phyloP scores from a whole-genome alignment of 1,140 invertebrate genomes.

The Hyphantria cunea region DNA sequence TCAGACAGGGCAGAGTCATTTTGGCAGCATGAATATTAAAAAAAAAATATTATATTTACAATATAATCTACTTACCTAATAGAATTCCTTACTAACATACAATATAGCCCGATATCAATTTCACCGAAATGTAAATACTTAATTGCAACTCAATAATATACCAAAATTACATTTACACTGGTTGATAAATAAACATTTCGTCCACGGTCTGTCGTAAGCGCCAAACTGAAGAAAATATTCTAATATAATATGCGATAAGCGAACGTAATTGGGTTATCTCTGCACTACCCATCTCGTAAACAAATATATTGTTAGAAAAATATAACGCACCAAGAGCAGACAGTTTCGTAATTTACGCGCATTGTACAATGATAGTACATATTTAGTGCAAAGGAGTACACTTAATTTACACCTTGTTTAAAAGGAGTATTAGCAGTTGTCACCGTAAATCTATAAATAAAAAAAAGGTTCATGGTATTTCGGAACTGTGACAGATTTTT shows the following conservation, averaged over 20 bases:
- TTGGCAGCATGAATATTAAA: too few relatives aligned
- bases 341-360: constrained; percentile 24
- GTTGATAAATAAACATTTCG: constrained; percentile 11
- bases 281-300: constrained; percentile 41
- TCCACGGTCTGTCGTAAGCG: constrained; percentile 42
- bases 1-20: too few relatives aligned
- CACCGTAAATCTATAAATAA: too few relatives aligned
- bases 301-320: constrained; percentile 47
- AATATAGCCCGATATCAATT: not conserved
- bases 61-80: not conserved
- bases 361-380: constrained; percentile 15
- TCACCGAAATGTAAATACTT: not conserved
- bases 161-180: constrained; percentile 7
- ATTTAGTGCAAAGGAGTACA: not conserved
- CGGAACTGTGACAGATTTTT: too few relatives aligned
- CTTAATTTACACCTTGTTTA: too few relatives aligned
- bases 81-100: not conserved
- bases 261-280: constrained; percentile 53
- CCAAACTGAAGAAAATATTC: constrained; percentile 33
- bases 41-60: not conserved
- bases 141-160: constrained; percentile 6
- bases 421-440: not conserved
- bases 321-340: constrained; percentile 26
- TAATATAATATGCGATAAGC: constrained; percentile 48
- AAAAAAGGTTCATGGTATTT: too few relatives aligned